phyloP scores from a whole-genome alignment of 2,888 invertebrate species.

The Gari tellinella region DNA sequence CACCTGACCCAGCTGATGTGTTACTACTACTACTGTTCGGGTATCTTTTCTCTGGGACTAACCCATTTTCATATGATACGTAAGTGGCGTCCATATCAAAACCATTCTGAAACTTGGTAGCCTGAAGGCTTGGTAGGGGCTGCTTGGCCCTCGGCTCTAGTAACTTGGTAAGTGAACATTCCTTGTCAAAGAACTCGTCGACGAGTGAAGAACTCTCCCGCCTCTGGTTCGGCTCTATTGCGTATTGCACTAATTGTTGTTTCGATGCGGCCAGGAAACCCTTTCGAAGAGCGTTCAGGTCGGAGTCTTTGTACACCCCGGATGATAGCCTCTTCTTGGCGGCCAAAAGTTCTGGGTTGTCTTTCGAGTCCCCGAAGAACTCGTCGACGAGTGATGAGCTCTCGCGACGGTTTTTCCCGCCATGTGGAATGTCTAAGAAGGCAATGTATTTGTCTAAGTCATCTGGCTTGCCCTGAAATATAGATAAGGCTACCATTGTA shows the following conservation, averaged over 20 bases:
- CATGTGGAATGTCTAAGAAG: slow-evolving; percentile 59
- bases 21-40: slow-evolving; percentile 8
- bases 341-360: slow-evolving; percentile 58
- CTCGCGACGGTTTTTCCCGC: slow-evolving; percentile 86
- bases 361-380: slow-evolving; percentile 86
- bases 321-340: slow-evolving; percentile 66
- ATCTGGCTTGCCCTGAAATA: slow-evolving; percentile 63
- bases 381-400: slow-evolving; percentile 89
- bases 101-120: slow-evolving; percentile 55
- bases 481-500: no score
- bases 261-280: slow-evolving; percentile 62
- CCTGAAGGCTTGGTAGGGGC: slow-evolving; percentile 27
- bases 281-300: slow-evolving; percentile 59
- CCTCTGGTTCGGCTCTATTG: slow-evolving; percentile 51
- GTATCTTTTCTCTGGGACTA: slow-evolving; percentile 37
- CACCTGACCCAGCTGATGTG: slow-evolving; percentile 9
- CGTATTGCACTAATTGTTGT: slow-evolving; percentile 61
- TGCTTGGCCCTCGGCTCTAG: slow-evolving; percentile 19
- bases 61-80: slow-evolving; percentile 42
- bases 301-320: slow-evolving; percentile 41
- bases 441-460: slow-evolving; percentile 91
- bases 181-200: slow-evolving; percentile 70
- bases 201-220: slow-evolving; percentile 72
- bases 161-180: slow-evolving; percentile 29
- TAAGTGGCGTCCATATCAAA: slow-evolving; percentile 67